phyloP scores from a whole-genome alignment of 2,113 vertebrate genomes.

The Takifugu bimaculatus region DNA sequence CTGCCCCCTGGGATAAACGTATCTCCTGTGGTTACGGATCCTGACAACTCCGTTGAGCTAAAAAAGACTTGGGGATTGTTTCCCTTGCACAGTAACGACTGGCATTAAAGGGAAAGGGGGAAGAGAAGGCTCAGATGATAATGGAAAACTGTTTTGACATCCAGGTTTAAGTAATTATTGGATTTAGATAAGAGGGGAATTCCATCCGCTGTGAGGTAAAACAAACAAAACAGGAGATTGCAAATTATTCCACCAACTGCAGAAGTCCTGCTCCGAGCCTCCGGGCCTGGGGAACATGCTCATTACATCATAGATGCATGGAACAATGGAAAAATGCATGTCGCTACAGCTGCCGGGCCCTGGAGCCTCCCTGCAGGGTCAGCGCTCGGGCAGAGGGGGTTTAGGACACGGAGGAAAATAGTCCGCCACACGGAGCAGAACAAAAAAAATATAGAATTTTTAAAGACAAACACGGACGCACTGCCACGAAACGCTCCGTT shows the following conservation, averaged over 20 bases:
- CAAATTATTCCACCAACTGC: constrained; percentile 53
- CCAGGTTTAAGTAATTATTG: constrained; percentile 72
- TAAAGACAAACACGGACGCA: background rate
- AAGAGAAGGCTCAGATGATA: constrained; percentile 39
- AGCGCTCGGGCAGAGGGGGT: constrained; percentile 35
- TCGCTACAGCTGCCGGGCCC: constrained; percentile 38
- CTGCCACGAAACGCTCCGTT: background rate
- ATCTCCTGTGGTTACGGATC: constrained; percentile 39
- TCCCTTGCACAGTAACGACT: constrained; percentile 36
- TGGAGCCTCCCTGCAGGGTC: constrained; percentile 36
- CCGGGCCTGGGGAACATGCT: constrained; percentile 32
- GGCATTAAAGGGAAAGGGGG: constrained; percentile 54
- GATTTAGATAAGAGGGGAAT: constrained; percentile 74
- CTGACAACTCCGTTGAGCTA: constrained; percentile 51
- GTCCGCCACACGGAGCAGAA: background rate
- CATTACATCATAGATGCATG: constrained; percentile 63
- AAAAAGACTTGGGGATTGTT: constrained; percentile 35
- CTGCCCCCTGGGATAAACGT: constrained; percentile 23
- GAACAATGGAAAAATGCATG: constrained; percentile 61
- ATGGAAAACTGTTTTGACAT: constrained; percentile 72
- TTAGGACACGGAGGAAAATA: background rate
- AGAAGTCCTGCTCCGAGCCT: constrained; percentile 40
- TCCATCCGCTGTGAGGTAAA: constrained; percentile 61
- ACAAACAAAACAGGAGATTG: constrained; percentile 62
- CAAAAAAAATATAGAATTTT: background rate